These are phyloP conservation scores for Plecturocebus donacophilus DNA, from an alignment of 2,113 vertebrate species.

Conservation along the genomic window DNA sequence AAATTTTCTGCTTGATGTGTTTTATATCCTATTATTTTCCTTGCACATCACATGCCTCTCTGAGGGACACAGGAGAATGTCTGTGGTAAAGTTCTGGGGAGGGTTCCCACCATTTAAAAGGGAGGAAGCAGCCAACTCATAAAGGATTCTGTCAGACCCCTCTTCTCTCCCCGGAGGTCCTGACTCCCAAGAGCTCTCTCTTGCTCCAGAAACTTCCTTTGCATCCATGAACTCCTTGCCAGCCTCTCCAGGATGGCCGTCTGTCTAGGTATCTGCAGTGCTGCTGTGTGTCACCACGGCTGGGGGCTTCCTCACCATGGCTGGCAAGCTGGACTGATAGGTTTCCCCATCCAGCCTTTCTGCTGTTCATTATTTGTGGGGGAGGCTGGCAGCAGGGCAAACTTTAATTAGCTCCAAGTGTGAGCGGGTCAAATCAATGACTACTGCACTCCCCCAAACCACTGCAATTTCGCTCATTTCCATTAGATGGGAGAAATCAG, in stretches of 20 bases:
- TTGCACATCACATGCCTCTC: neutral
- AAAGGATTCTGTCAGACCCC: neutral
- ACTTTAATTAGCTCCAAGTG: neutral
- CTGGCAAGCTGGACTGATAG: neutral
- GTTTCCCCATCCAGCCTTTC: neutral
- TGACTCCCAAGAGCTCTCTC: neutral
- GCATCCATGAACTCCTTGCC: neutral
- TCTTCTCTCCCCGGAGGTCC: neutral
- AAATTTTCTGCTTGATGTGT: slow-evolving; percentile 70
- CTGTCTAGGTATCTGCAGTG: neutral
- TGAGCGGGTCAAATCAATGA: neutral
- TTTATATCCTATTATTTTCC: slow-evolving; percentile 62
- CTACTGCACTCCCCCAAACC: neutral
- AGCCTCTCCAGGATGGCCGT: neutral
- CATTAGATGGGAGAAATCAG: slow-evolving; percentile 12
- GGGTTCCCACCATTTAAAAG: neutral
- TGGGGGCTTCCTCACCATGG: neutral
- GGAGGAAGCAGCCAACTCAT: neutral
- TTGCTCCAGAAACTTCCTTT: neutral
- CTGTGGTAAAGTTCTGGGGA: neutral
- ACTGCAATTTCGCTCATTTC: neutral
- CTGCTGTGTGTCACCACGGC: neutral
- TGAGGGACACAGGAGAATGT: slow-evolving; percentile 19
- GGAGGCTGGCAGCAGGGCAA: neutral
- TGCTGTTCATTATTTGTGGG: neutral